Evolutionary conservation across 2,113 vertebrate species (phyloP).

Genomic region (Ia io): DNA sequence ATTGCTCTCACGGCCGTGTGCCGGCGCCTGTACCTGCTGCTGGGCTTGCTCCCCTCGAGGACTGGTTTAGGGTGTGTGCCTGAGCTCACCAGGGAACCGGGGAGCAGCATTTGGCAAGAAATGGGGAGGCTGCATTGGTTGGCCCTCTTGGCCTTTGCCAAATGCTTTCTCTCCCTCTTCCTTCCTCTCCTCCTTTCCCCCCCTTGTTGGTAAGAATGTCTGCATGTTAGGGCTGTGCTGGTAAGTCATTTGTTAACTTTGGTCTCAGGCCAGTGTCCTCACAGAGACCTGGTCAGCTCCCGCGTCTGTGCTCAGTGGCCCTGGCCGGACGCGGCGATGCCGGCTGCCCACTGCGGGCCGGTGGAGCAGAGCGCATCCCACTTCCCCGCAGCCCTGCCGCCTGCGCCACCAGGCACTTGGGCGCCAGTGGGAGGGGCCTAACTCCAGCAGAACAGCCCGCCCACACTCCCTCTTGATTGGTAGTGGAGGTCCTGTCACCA

Average conservation of each 20-base stretch:
- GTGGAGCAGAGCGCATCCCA: not conserved
- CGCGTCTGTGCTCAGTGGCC: not conserved
- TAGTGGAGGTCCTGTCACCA: not conserved
- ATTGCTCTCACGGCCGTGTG: not conserved
- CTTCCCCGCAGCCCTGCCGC: not conserved
- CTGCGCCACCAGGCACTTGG: rapidly evolving
- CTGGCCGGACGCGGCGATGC: not conserved
- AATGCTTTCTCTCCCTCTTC: not conserved
- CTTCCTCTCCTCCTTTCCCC: not conserved
- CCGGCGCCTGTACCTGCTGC: not conserved
- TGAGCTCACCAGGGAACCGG: not conserved
- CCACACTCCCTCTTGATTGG: rapidly evolving
- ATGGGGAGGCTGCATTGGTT: not conserved
- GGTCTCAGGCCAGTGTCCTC: not conserved
- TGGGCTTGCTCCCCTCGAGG: not conserved
- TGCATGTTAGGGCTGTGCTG: not conserved
- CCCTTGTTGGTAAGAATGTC: not conserved
- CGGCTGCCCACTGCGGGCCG: rapidly evolving
- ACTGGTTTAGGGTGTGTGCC: not conserved
- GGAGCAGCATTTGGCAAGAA: not conserved
- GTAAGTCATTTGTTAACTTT: not conserved
- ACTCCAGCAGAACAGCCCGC: not conserved
- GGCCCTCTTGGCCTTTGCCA: not conserved
- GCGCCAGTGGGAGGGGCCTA: not conserved
- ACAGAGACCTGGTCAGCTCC: not conserved